Percentiles rank a stretch among this genome's conserved stretches.
Evolutionary conservation across 1,140 invertebrate species (phyloP).

Genomic region (Cydia amplana): DNA sequence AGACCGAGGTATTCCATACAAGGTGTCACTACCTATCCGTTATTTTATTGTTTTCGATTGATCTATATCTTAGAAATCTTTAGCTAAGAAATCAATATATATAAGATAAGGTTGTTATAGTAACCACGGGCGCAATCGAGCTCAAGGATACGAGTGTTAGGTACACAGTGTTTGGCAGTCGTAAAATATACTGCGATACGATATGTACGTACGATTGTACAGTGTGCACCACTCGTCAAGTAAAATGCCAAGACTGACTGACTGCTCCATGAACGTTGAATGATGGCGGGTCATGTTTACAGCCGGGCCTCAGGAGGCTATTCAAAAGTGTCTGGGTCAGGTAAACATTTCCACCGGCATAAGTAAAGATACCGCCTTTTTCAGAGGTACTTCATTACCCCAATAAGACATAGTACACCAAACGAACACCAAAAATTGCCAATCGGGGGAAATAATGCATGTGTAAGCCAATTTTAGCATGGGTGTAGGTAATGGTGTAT

Average conservation of each 20-base stretch:
- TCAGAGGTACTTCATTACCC: too few relatives aligned
- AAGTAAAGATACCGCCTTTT: background rate
- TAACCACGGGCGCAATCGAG: background rate
- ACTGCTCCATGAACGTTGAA: background rate
- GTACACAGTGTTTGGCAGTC: background rate
- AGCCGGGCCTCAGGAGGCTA: background rate
- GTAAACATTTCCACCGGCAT: background rate
- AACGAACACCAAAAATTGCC: too few relatives aligned
- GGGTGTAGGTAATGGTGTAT: too few relatives aligned
- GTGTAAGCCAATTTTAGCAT: too few relatives aligned
- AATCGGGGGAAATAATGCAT: too few relatives aligned
- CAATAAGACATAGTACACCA: too few relatives aligned
- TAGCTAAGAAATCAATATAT: background rate
- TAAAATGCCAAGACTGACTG: background rate
- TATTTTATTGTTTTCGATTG: too few relatives aligned
- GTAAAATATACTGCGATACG: background rate
- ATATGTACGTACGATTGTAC: background rate
- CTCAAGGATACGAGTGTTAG: slow-evolving; percentile 1
- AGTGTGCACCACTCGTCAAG: background rate
- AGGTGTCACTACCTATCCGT: background rate
- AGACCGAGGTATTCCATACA: background rate
- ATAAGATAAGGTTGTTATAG: background rate
- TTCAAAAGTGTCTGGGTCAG: background rate
- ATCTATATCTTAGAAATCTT: background rate
- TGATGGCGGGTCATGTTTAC: background rate